Base-by-base conservation (phyloP, 2,888 invertebrate species). In the Acronicta alni region DNA sequence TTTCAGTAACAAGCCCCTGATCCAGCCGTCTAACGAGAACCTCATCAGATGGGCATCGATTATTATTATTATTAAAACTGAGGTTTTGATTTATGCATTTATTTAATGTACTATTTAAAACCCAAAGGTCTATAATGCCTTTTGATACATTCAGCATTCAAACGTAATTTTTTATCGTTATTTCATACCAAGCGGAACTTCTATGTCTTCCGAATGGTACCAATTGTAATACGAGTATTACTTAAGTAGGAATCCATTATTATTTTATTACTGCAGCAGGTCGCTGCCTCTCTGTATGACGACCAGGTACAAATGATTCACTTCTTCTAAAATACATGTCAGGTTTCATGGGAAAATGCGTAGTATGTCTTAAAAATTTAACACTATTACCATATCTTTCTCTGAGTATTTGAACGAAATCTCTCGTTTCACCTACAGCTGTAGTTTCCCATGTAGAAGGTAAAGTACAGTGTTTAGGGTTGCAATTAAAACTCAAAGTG, bases 391-490 rank as follows among this genome's bases (percentile, higher is more conserved):
- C 91, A 56, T 75, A 92, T 10, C 81, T 79, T 15, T 84, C 81
- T 66, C 70, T 87, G 4, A 93, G 68, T 60, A 93, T 86, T 78
- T 88, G 88, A 26, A 80, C 87, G 45, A 90, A 91, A 57, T 93
- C 93, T 72, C 91, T 87, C 0, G 81, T 88, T 78, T 93, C 93
- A 1, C 88, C 89, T 38, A 64, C 57, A 1, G 67, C 47, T n/a
- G 93, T 93, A 0, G 92, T 92, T 60, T 91, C 91, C 93, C 93
- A 93, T 1, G 87, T 87, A 0, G 54, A 46, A 1, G 91, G 92
- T 37, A 80, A 62, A n/a, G 83, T 62, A 51, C 93, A 93, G 23
- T 83, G 61, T 43, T 84, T 64, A 2, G 85, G 82, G 72, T 82
- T 85, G 20, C 57, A 65, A n/a, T n/a, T 16, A 12, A 0, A 8